A percentile compares a stretch with the other conserved stretches of the same genome.
Conservation (phyloP, 2,797 vertebrate species). For the Macrochelys suwanniensis region DNA sequence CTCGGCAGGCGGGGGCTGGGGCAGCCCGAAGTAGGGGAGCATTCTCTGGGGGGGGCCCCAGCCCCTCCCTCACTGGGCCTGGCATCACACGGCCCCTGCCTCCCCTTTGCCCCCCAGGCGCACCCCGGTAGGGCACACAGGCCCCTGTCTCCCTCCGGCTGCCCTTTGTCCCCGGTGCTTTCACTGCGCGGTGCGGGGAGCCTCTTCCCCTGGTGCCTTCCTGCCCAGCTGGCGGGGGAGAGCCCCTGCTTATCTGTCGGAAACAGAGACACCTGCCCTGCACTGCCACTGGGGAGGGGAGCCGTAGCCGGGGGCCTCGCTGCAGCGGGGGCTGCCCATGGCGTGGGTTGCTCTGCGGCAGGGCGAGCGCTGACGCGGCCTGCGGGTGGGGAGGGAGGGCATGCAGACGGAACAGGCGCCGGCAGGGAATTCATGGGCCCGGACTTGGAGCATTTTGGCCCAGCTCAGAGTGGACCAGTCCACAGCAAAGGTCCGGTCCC, state of each 20-base stretch:
- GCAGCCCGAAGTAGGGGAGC: neutral
- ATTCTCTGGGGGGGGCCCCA: neutral
- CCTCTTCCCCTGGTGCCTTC: neutral
- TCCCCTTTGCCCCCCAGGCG: neutral
- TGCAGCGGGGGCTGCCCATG: neutral
- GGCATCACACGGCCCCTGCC: no score
- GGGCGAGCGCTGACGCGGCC: neutral
- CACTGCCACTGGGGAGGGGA: neutral
- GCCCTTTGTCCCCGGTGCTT: neutral
- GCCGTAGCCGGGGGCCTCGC: no score
- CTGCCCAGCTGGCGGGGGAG: neutral
- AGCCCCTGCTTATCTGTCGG: neutral
- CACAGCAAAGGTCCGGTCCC: no score
- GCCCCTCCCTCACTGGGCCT: neutral
- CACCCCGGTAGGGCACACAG: no score
- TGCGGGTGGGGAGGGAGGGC: no score
- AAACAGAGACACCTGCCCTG: neutral
- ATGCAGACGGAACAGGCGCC: no score
- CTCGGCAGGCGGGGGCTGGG: neutral
- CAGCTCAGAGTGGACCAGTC: no score
- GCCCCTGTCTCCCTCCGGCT: no score
- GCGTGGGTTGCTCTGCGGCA: neutral
- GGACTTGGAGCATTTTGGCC: no score
- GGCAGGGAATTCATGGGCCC: no score
- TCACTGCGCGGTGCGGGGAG: neutral